Evolutionary conservation across 2,888 invertebrate species (phyloP), one percentile per base, ranked within the genome.

Genomic region (Eupithecia pulchellata): DNA sequence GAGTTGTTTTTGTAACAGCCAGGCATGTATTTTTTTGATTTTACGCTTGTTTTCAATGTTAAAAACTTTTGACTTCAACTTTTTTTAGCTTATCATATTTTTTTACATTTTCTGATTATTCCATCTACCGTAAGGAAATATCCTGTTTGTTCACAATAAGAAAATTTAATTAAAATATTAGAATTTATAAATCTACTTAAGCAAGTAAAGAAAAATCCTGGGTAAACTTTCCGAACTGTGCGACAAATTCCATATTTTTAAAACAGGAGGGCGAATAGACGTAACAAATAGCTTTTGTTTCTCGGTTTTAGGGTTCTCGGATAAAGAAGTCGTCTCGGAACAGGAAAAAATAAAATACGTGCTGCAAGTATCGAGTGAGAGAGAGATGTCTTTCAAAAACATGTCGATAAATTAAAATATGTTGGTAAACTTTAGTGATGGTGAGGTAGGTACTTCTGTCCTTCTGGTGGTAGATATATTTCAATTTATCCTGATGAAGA

Each of bases 241-340:
- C 42, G 42, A 52, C 34, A 78, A 80, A 74, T 76, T 76, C 72
- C 78, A 75, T 74, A 75, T 78, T 81, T n/a, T 80, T 71, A 78
- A 79, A 77, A 52, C 66, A 63, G 58, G 30, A 63, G 29, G 36
- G 32, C 30, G 13, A 52, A 52, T 52, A 32, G n/a, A 5, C 29
- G 66, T 52, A 60, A 72, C 63, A 72, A 72, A 72, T 72, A 34
- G 72, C 66, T 64, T 64, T 63, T 72, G 65, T 72, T 68, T 4
- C 52, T 63, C 34, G 55, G 61, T 69, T 72, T 68, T 69, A 52
- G 58, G 60, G 34, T 34, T 34, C 64, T 25, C 17, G 1, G 9
- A 6, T 27, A 14, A 13, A 30, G 14, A 58, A 55, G 20, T 5
- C n/a, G 20, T 20, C 47, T 20, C 25, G 13, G 25, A 25, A 52